Evolutionary conservation across 2,888 invertebrate species (phyloP).

Genomic region (Cephus pygmeus): DNA sequence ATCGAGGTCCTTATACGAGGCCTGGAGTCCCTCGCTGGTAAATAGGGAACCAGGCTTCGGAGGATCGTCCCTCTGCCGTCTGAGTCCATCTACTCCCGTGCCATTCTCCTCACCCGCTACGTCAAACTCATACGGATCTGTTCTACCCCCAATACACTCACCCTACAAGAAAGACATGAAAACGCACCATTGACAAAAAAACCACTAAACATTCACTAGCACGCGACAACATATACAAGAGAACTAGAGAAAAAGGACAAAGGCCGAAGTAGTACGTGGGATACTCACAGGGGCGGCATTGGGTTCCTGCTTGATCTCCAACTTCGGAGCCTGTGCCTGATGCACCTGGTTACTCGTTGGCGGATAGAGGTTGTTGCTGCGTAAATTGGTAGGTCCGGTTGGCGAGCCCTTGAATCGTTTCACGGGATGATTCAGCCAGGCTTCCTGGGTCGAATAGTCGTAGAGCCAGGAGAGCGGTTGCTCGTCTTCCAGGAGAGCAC

Average conservation of each 20-base stretch:
- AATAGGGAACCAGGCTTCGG: conserved; percentile 78
- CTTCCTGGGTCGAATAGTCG: conserved; percentile 77
- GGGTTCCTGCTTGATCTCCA: conserved; percentile 76
- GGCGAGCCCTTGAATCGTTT: conserved; percentile 79
- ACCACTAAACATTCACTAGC: conserved; percentile 4
- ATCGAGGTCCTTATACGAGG: conserved; percentile 90
- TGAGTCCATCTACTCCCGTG: conserved; percentile 67
- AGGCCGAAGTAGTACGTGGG: not conserved
- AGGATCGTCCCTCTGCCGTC: conserved; percentile 63
- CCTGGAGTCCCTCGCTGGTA: conserved; percentile 89
- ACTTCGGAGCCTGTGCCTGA: conserved; percentile 66
- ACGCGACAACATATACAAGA: conserved; percentile 11
- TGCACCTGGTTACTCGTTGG: conserved; percentile 68
- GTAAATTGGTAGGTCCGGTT: conserved; percentile 15
- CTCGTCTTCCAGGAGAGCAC: conserved; percentile 83
- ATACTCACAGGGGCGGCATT: conserved; percentile 60
- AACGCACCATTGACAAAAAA: conserved; percentile 25
- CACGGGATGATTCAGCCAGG: conserved; percentile 88
- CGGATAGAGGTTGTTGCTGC: conserved; percentile 71
- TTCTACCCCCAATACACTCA: conserved; percentile 54
- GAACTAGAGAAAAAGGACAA: conserved; percentile 18
- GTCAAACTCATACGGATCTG: conserved; percentile 79
- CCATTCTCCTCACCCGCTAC: conserved; percentile 71
- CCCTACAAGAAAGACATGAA: conserved; percentile 41
- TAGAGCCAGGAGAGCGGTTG: conserved; percentile 84